Percentiles rank a stretch among this genome's conserved stretches.
These are phyloP conservation scores for Chrysoperla carnea DNA, from an alignment of 1,140 invertebrate species.

Conservation along the genomic window DNA sequence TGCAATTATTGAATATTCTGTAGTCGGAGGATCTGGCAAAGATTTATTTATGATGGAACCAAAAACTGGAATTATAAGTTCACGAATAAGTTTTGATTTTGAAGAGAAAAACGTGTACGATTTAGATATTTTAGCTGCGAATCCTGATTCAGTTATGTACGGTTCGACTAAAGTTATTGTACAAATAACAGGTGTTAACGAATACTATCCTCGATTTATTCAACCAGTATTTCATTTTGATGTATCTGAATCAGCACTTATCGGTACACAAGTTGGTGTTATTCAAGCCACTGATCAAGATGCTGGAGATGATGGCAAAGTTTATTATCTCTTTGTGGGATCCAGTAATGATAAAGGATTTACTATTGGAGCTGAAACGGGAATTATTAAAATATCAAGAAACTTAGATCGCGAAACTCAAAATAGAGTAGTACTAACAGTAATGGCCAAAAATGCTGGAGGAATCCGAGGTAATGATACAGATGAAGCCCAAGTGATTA, in stretches of 20 bases:
- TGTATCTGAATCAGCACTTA: conserved; percentile 79
- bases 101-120: conserved; percentile 65
- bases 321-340: conserved; percentile 84
- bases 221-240: conserved; percentile 85
- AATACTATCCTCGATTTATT: conserved; percentile 81
- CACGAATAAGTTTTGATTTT: conserved; percentile 70
- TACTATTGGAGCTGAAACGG: conserved; percentile 66
- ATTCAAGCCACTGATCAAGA: conserved; percentile 86
- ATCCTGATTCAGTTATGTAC: conserved; percentile 70
- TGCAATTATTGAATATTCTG: conserved; percentile 72
- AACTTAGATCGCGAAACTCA: conserved; percentile 80
- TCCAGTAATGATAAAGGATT: conserved; percentile 87
- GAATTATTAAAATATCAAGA: conserved; percentile 64
- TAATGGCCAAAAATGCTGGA: conserved; percentile 87
- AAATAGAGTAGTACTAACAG: conserved; percentile 73
- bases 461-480: conserved; percentile 88
- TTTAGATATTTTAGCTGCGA: conserved; percentile 67
- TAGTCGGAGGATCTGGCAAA: conserved; percentile 57
- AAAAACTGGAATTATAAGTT: conserved; percentile 57
- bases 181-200: conserved; percentile 77
- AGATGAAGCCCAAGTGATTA: conserved; percentile 83
- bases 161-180: conserved; percentile 54
- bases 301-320: conserved; percentile 74
- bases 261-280: conserved; percentile 70
- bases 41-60: conserved; percentile 61